These are phyloP conservation scores for Euura lappo DNA, from an alignment of 1,140 invertebrate genomes.

Conservation along the genomic window DNA sequence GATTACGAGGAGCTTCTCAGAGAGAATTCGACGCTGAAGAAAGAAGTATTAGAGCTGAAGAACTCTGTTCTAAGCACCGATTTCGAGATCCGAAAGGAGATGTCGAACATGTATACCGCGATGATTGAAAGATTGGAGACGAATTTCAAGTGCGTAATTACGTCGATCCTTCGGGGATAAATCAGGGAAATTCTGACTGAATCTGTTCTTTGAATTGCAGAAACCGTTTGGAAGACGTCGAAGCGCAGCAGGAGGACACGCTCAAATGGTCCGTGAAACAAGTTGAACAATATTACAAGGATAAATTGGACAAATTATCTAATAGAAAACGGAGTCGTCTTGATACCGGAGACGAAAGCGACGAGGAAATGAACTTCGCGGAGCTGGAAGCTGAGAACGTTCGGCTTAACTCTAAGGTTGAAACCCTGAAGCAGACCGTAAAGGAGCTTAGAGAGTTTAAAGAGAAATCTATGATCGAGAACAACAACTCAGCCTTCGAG, in stretches of 20 bases:
- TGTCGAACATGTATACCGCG: conserved; percentile 42
- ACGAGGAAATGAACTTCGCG: conserved; percentile 28
- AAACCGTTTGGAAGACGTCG: conserved; percentile 45
- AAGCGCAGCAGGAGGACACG: conserved; percentile 47
- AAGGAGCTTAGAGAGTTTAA: conserved; percentile 38
- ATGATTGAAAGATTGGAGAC: conserved; percentile 47
- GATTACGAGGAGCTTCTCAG: conserved; percentile 44
- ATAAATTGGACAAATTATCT: conserved; percentile 38
- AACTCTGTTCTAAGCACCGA: conserved; percentile 41
- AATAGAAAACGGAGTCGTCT: conserved; percentile 32
- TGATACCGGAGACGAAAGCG: conserved; percentile 20
- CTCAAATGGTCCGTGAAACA: conserved; percentile 43
- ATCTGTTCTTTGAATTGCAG: conserved; percentile 23
- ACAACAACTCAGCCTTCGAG: conserved; percentile 44
- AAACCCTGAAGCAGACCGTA: conserved; percentile 36
- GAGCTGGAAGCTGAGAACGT: conserved; percentile 42
- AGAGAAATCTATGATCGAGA: conserved; percentile 37
- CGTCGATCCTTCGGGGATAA: too few relatives aligned
- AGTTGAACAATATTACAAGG: conserved; percentile 44
- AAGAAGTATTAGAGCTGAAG: conserved; percentile 43
- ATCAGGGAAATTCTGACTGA: conserved; percentile 1
- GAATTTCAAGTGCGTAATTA: conserved; percentile 41
- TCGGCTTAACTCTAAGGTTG: conserved; percentile 34
- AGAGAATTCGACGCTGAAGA: conserved; percentile 48
- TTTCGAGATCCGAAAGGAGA: conserved; percentile 49